phyloP scores from a whole-genome alignment of 2,797 vertebrate genomes.

The Oreochromis mossambicus region DNA sequence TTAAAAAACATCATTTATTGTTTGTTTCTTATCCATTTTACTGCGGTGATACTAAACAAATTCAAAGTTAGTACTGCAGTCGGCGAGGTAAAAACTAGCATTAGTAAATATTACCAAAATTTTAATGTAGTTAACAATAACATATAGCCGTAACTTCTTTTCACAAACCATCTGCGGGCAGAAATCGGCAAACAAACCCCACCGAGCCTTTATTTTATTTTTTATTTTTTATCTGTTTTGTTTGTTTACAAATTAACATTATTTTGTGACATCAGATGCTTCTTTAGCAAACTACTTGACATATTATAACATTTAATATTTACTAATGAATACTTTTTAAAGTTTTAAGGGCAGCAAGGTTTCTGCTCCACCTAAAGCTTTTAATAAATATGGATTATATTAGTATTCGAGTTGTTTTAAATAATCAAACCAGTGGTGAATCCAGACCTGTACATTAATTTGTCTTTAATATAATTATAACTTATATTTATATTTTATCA shows the following conservation, averaged over 20 bases:
- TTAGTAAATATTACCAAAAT: background rate
- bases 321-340: background rate
- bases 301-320: background rate
- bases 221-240: background rate
- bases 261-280: background rate
- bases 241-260: background rate
- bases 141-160: background rate
- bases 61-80: background rate
- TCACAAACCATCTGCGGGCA: background rate
- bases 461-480: background rate
- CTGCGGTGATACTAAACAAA: background rate
- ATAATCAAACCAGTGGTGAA: background rate
- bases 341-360: background rate
- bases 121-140: background rate
- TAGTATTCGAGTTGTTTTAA: background rate
- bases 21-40: background rate
- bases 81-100: rapidly evolving
- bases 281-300: too few relatives aligned
- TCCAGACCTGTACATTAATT: background rate
- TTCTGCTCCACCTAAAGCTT: background rate
- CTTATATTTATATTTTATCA: background rate
- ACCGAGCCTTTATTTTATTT: background rate
- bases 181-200: background rate
- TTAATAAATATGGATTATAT: background rate
- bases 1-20: background rate